phyloP scores from a whole-genome alignment of 1,140 invertebrate genomes.

The Cephus cinctus region DNA sequence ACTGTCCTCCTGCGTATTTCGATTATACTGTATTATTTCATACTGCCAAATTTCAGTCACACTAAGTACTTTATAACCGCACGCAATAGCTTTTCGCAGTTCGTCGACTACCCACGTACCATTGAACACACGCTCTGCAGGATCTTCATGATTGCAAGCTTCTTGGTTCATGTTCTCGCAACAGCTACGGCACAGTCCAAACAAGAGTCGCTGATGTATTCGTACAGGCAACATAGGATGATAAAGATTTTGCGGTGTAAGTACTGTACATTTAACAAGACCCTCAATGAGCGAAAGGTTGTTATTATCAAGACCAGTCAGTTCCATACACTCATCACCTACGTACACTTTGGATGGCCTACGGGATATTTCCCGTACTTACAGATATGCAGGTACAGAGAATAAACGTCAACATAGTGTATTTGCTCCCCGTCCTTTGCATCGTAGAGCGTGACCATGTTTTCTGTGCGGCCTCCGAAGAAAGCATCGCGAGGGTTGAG shows the following conservation, averaged over 20 bases:
- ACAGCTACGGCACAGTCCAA: constrained; percentile 24
- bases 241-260: constrained; percentile 22
- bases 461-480: constrained; percentile 43
- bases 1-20: constrained; percentile 15
- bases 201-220: constrained; percentile 16
- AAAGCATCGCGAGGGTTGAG: constrained; percentile 26
- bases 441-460: constrained; percentile 30
- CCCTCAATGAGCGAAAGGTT: constrained; percentile 15
- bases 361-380: constrained; percentile 36
- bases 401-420: constrained; percentile 38
- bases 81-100: constrained; percentile 39
- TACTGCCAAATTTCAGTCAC: constrained; percentile 19
- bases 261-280: constrained; percentile 22
- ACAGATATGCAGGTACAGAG: constrained; percentile 35
- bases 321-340: constrained; percentile 20
- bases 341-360: constrained; percentile 41
- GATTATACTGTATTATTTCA: constrained; percentile 18
- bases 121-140: constrained; percentile 30
- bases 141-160: constrained; percentile 28
- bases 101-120: constrained; percentile 47
- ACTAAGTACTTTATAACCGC: constrained; percentile 39
- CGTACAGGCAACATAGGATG: constrained; percentile 21
- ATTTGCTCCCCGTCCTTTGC: constrained; percentile 32
- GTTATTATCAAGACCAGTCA: constrained; percentile 2
- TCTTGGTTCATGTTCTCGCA: constrained; percentile 7